Evolutionary conservation across 1,140 invertebrate genomes (phyloP), one percentile per base, ranked within the genome.

Genomic region (Scaptomyza hsui): DNA sequence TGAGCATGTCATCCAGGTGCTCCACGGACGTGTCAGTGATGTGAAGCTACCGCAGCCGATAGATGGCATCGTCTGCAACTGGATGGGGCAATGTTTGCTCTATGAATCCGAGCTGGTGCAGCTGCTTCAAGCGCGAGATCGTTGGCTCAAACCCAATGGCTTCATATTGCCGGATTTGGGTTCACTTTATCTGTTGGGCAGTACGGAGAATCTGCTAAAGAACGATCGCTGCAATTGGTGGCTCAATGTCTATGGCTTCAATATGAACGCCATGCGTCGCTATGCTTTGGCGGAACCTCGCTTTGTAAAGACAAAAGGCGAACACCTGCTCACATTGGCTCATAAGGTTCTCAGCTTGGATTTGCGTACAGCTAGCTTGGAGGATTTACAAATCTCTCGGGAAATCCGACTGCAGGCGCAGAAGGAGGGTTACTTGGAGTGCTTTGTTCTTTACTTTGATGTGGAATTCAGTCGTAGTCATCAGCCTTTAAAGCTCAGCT

Each of bases 41-140:
- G 93, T 97, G 4, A 92, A 92, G 44, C 81, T 97, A 18, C 95
- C 95, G 0, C 92, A 94, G 62, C 92, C 94, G 55, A 98, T 99
- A 6, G 99, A 99, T 89, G 99, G 99, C 42, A 99, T 99, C 75
- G 98, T 99, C 72, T 99, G 97, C 7, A 98, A 99, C 92, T 99
- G 99, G 99, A 99, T 99, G 99, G 99, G 99, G 3, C 94, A 93
- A 72, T 97, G 96, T 78, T 92, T 98, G 9, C 96, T 98, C 79
- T 98, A 97, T 78, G 96, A 98, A 90, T 96, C 96, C 42, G 97
- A 97, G 95, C 91, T 98, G 75, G 94, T 97, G 85, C 96, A 96
- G 24, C 95, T 98, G 0, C 92, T 98, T 1, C 95, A 94, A 88
- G 97, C 97, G 7, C 92, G 97, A 13, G 96, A 98, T 88, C 97